Conservation (phyloP, 2,797 vertebrate genomes). For the Pseudomugil gertrudae region DNA sequence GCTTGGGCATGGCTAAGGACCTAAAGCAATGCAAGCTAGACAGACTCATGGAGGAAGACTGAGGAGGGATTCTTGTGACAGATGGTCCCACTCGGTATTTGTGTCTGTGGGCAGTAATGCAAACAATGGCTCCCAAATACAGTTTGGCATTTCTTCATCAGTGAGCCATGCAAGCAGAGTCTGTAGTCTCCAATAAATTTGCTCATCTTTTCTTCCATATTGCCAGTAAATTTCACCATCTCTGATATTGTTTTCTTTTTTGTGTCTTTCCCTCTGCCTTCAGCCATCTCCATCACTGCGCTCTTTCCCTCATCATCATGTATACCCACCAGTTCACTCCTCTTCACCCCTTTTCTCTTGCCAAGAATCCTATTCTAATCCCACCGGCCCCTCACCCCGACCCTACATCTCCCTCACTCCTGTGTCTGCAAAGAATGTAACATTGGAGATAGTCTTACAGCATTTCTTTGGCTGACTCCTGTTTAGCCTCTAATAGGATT, state of each 20-base stretch:
- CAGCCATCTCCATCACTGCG: slow-evolving; percentile 24
- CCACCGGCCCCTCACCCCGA: slow-evolving; percentile 6
- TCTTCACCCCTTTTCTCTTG: slow-evolving; percentile 28
- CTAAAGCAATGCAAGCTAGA: slow-evolving; percentile 48
- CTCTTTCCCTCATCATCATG: slow-evolving; percentile 30
- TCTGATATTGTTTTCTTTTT: slow-evolving; percentile 3
- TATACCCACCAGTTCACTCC: slow-evolving; percentile 38
- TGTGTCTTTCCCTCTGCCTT: slow-evolving; percentile 19
- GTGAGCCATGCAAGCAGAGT: slow-evolving; percentile 47
- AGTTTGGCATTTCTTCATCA: slow-evolving; percentile 65
- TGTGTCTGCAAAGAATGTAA: slow-evolving; percentile 41
- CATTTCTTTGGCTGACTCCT: slow-evolving; percentile 64
- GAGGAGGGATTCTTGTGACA: slow-evolving; percentile 60
- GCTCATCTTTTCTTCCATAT: slow-evolving; percentile 44
- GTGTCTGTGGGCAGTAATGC: slow-evolving; percentile 69
- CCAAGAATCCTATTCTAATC: slow-evolving; percentile 28
- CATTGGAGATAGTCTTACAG: slow-evolving; percentile 42
- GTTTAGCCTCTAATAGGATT: slow-evolving; percentile 77
- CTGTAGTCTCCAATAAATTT: slow-evolving; percentile 48
- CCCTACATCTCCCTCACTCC: slow-evolving; percentile 23
- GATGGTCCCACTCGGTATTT: slow-evolving; percentile 66
- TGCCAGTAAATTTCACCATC: slow-evolving; percentile 40
- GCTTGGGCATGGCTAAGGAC: slow-evolving; percentile 53
- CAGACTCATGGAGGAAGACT: slow-evolving; percentile 36
- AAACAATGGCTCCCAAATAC: slow-evolving; percentile 69